Evolutionary conservation across 2,888 invertebrate genomes (phyloP).

Genomic region (Rhingia rostrata): DNA sequence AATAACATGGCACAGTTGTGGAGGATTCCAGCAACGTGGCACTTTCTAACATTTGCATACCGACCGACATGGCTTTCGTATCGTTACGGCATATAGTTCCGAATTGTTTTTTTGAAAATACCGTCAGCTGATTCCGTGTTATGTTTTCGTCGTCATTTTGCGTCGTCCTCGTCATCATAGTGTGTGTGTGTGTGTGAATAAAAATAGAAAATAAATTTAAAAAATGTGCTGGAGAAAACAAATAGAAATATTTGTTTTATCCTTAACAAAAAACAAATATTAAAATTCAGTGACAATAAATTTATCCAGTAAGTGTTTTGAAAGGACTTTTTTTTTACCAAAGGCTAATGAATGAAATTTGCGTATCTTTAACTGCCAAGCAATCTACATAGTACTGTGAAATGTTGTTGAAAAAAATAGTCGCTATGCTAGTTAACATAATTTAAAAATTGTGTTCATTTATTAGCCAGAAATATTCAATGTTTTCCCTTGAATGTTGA

Average conservation of each 20-base stretch:
- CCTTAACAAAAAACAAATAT: neutral
- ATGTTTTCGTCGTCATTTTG: neutral
- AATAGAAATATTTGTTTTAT: slow-evolving; percentile 8
- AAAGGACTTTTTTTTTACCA: neutral
- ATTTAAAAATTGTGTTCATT: too few species aligned
- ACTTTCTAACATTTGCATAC: slow-evolving; percentile 68
- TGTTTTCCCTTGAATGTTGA: too few species aligned
- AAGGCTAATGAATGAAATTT: too few species aligned
- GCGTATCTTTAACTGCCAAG: too few species aligned
- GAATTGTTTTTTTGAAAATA: slow-evolving; percentile 31
- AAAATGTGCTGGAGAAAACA: slow-evolving; percentile 15
- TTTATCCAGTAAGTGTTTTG: slow-evolving; percentile 14
- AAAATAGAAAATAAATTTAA: slow-evolving; percentile 23
- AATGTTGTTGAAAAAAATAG: too few species aligned
- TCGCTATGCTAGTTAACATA: too few species aligned
- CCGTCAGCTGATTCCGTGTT: slow-evolving; percentile 65
- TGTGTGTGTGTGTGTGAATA: slow-evolving; percentile 35
- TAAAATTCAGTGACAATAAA: slow-evolving; percentile 19
- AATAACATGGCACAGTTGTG: slow-evolving; percentile 60
- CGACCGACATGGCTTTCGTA: slow-evolving; percentile 67
- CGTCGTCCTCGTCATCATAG: neutral
- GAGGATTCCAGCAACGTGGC: slow-evolving; percentile 65
- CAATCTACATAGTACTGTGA: too few species aligned
- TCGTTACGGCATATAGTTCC: slow-evolving; percentile 59
- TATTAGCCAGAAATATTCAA: too few species aligned